Evolutionary conservation across 1,140 invertebrate genomes (phyloP).

Genomic region (Scaptomyza graminum): DNA sequence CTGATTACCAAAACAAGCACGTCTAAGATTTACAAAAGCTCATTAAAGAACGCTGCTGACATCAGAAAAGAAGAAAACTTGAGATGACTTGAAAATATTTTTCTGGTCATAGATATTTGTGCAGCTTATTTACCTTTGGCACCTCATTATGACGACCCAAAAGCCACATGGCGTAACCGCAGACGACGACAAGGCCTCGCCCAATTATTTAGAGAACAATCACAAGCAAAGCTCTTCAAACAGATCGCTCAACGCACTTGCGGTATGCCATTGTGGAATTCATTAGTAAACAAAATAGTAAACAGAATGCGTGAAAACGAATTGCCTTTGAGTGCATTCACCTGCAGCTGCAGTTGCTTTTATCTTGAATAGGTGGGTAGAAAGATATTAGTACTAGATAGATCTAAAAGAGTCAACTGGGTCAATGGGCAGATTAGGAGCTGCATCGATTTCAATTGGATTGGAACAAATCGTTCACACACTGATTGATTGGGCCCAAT

Average conservation of each 20-base stretch:
- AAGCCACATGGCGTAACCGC: constrained; percentile 65
- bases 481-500: constrained; percentile 74
- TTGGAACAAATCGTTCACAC: constrained; percentile 56
- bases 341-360: constrained; percentile 40
- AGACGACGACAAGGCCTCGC: constrained; percentile 67
- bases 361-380: constrained; percentile 4
- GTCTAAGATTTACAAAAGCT: constrained; percentile 41
- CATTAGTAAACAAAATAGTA: constrained; percentile 78
- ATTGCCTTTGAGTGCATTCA: constrained; percentile 58
- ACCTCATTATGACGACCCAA: constrained; percentile 75
- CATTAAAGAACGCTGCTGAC: constrained; percentile 67
- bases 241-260: constrained; percentile 44
- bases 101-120: constrained; percentile 36
- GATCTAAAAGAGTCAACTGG: constrained; percentile 53
- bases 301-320: constrained; percentile 17
- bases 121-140: constrained; percentile 65
- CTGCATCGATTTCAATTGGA: constrained; percentile 57
- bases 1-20: constrained; percentile 57
- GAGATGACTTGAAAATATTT: constrained; percentile 37
- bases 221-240: constrained; percentile 62
- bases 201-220: constrained; percentile 77
- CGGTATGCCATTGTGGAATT: constrained; percentile 60
- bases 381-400: constrained; percentile 3
- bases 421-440: constrained; percentile 75
- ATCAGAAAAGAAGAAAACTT: constrained; percentile 21